Evolutionary conservation across 2,888 invertebrate genomes (phyloP), one percentile per base, ranked within the genome.

Genomic region (Scaptomyza reducta): DNA sequence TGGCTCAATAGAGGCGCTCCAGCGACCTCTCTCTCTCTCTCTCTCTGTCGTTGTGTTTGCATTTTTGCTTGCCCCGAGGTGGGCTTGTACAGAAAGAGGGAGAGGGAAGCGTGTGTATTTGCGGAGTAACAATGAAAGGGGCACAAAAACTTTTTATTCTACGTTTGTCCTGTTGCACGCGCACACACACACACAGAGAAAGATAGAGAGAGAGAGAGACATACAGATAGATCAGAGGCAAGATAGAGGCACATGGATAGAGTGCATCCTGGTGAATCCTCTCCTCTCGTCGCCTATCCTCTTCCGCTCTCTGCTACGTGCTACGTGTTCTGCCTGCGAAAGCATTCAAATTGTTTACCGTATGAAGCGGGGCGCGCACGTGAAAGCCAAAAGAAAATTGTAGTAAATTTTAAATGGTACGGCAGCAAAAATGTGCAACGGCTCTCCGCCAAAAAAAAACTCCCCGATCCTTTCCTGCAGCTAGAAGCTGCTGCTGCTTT

Each of bases 331-430:
- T 88, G 84, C 76, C 73, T 85, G 78, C 84, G 55, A 76, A 88
- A 80, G 78, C 78, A 88, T 86, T 88, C 88, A 85, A 85, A 85
- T 85, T 85, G 84, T 85, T 85, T 85, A 85, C 84, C 84, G 84
- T 88, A 86, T 74, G 83, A 77, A 42, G 66, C 64, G 77, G 77
- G 77, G 71, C 13, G 71, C 77, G 82, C 82, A 83, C 82, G 88
- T 83, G 87, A 88, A 78, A 79, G 68, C 80, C 74, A 71, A 86
- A 86, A 84, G 83, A 85, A 88, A 85, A 88, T 84, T 88, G 88
- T 85, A 84, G 80, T 85, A 85, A 85, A 85, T 85, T 85, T 88
- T 87, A 88, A 85, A 85, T 85, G 81, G 87, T 74, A 83, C 72
- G 70, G 87, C 88, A 84, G 80, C 87, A 87, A 82, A 87, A 83